Conservation (phyloP, 2,797 vertebrate species). For the Sebastes vulpes region DNA sequence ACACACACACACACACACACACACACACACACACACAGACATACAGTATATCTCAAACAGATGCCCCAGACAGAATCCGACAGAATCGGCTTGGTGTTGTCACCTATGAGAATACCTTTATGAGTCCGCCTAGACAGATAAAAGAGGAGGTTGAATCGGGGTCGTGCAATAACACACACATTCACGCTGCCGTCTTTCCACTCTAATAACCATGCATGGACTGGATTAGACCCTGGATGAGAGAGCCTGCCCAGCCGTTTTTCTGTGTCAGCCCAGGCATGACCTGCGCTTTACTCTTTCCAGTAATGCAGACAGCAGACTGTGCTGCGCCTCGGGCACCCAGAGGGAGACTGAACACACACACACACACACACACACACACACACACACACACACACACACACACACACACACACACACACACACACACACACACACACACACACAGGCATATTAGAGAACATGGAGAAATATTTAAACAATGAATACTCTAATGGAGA, state of each 20-base stretch:
- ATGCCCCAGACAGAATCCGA: slow-evolving; percentile 24
- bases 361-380: slow-evolving; percentile 5
- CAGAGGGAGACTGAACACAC: slow-evolving; percentile 25
- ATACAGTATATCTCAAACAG: slow-evolving; percentile 11
- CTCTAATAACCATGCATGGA: slow-evolving; percentile 78
- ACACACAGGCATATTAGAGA: slow-evolving; percentile 5
- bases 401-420: slow-evolving; percentile 6
- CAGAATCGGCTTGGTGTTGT: slow-evolving; percentile 32
- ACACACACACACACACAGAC: not conserved
- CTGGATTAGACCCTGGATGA: slow-evolving; percentile 65
- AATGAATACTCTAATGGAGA: slow-evolving; percentile 2
- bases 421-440: slow-evolving; percentile 7
- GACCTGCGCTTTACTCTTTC: slow-evolving; percentile 68
- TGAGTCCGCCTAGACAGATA: slow-evolving; percentile 53
- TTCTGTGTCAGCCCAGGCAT: slow-evolving; percentile 70
- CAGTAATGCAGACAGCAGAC: slow-evolving; percentile 71
- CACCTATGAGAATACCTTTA: slow-evolving; percentile 49
- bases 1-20: not conserved
- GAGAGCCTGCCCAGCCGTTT: slow-evolving; percentile 50
- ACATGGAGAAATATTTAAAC: slow-evolving; percentile 28
- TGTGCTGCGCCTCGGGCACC: slow-evolving; percentile 51
- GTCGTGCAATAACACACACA: slow-evolving; percentile 51
- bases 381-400: not conserved
- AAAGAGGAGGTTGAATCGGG: slow-evolving; percentile 50
- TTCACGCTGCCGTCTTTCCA: slow-evolving; percentile 71